Conservation (phyloP, 2,113 vertebrate genomes). For the Tupaia chinensis region DNA sequence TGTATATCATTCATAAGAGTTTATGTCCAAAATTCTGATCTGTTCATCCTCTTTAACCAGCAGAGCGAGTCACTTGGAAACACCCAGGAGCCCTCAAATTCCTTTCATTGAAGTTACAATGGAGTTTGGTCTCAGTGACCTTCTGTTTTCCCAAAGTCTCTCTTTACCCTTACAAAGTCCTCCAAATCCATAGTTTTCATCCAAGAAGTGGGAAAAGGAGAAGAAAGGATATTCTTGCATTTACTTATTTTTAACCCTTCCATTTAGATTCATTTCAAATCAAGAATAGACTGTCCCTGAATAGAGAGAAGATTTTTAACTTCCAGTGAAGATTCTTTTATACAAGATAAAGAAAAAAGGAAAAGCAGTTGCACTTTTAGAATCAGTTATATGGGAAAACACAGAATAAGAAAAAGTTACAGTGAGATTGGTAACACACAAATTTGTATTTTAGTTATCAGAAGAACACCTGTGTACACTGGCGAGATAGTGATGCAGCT, state of each 20-base stretch:
- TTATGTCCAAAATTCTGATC: neutral
- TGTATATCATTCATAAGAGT: neutral
- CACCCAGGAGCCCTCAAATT: neutral
- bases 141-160: neutral
- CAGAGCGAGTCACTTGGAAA: neutral
- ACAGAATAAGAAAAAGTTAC: constrained; percentile 25
- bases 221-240: neutral
- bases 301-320: neutral
- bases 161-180: neutral
- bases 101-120: neutral
- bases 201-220: neutral
- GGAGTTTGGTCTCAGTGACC: neutral
- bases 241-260: neutral
- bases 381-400: constrained; percentile 29
- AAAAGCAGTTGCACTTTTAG: neutral
- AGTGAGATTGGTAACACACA: constrained; percentile 9
- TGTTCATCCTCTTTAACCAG: neutral
- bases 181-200: neutral
- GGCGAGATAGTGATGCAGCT: neutral
- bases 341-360: neutral
- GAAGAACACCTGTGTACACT: neutral
- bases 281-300: neutral
- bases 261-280: neutral
- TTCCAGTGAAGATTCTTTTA: neutral
- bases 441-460: neutral